Base-by-base conservation (phyloP, 2,113 vertebrate species). In the Hoplias malabaricus region DNA sequence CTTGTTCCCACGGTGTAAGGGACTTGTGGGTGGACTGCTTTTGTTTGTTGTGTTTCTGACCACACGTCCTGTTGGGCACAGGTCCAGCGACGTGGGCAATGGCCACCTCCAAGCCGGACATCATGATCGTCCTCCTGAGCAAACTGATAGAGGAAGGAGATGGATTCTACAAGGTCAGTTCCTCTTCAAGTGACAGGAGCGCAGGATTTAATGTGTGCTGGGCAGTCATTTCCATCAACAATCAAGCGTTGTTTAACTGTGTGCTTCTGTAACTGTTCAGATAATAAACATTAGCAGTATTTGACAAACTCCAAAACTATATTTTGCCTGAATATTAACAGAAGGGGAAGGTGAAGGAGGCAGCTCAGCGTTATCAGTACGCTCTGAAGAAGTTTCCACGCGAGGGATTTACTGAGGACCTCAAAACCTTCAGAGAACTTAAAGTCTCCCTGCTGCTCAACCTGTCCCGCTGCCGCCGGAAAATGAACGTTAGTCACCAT, bases 81-180 rank as follows among this genome's bases (percentile, higher is more conserved):
- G 97, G 98, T 95, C 98, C 98, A 86, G 98, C 98, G 72, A 98
- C 98, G 2, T 99, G 98, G 98, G 98, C 98, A 88, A 99, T 99
- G 98, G 98, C 98, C 56, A 99, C 98, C 82, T 99, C 98, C 87
- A 99, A 99, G 86, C 98, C 98, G 36, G 98, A 99, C 92, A 99
- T 99, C 93, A 94, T 98, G 92, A 96, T 99, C 90, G 98, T 99
- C 91, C 92, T 99, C 78, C 93, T 99, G 86, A 98, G 96, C 94
- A 98, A 98, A 93, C 87, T 99, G 91, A 97, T 98, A 88, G 97
- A 99, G 84, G 98, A 99, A 82, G 98, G 98, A 77, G 97, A 99
- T 91, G 93, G 93, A 90, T 94, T 98, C 77, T 99, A 99, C 84
- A 99, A 99, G 96, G 97, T 99, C 90, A 93, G 89, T 0, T 7